These are phyloP conservation scores for Euschistus heros DNA, from an alignment of 1,140 invertebrate genomes.

Conservation along the genomic window DNA sequence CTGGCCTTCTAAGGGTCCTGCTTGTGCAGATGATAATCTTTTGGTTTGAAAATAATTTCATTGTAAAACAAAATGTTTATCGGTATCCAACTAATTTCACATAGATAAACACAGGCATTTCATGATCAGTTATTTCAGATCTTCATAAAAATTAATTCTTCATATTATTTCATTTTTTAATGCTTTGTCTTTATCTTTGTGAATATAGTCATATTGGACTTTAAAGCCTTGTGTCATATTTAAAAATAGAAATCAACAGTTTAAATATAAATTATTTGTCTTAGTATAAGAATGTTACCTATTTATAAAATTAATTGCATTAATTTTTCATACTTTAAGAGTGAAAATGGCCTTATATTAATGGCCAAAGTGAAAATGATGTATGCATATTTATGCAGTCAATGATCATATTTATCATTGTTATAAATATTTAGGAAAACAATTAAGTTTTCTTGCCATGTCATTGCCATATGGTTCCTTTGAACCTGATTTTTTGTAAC, in stretches of 20 bases:
- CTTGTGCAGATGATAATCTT: conserved; percentile 59
- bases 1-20: conserved; percentile 69
- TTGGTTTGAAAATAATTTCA: conserved; percentile 38
- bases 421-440: neutral
- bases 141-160: neutral
- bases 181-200: conserved; percentile 12
- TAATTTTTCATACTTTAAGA: neutral
- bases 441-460: neutral
- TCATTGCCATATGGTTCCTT: conserved; percentile 2
- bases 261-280: too few relatives aligned
- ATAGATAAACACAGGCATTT: conserved; percentile 8
- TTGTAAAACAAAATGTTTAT: neutral
- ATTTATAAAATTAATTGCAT: neutral
- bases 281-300: neutral
- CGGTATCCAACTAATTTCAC: neutral
- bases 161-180: neutral
- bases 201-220: neutral
- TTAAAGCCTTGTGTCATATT: too few relatives aligned
- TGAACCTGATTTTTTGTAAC: neutral
- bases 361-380: conserved; percentile 3
- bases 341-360: conserved; percentile 1
- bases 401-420: conserved; percentile 6
- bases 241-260: too few relatives aligned
- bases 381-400: conserved; percentile 17
- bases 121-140: neutral